Conservation (phyloP, 1,140 invertebrate species). For the Augochlora pura region DNA sequence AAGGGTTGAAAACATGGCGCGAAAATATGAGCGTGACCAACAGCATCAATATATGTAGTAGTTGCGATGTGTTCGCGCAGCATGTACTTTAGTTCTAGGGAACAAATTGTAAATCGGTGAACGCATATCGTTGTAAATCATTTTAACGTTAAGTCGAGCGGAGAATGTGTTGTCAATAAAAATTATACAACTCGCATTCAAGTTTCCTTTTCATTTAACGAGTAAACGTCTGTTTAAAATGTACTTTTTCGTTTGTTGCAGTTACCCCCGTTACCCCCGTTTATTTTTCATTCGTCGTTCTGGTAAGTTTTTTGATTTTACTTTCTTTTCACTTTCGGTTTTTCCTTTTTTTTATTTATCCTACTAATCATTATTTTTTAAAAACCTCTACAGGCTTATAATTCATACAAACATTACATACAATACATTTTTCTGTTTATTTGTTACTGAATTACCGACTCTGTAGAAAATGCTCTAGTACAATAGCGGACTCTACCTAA, state of each 20-base stretch:
- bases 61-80: no score
- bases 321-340: neutral
- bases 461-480: no score
- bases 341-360: neutral
- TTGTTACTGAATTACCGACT: no score
- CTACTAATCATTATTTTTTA: neutral
- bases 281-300: slow-evolving; percentile 56
- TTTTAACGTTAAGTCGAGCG: neutral
- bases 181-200: neutral
- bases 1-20: neutral
- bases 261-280: slow-evolving; percentile 41
- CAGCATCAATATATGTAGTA: no score
- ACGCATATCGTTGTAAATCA: neutral
- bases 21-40: neutral
- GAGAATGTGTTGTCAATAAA: slow-evolving; percentile 22
- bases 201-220: slow-evolving; percentile 17
- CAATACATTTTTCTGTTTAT: no score
- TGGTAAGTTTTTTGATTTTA: slow-evolving; percentile 55
- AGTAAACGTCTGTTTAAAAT: slow-evolving; percentile 18
- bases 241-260: slow-evolving; percentile 54
- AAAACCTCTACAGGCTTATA: neutral
- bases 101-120: neutral
- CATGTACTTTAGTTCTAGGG: neutral
- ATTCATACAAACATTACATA: no score
- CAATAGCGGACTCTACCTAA: no score